Evolutionary conservation across 1,140 invertebrate genomes (phyloP), one percentile per base, ranked within the genome.

Genomic region (Drosophila leontia): DNA sequence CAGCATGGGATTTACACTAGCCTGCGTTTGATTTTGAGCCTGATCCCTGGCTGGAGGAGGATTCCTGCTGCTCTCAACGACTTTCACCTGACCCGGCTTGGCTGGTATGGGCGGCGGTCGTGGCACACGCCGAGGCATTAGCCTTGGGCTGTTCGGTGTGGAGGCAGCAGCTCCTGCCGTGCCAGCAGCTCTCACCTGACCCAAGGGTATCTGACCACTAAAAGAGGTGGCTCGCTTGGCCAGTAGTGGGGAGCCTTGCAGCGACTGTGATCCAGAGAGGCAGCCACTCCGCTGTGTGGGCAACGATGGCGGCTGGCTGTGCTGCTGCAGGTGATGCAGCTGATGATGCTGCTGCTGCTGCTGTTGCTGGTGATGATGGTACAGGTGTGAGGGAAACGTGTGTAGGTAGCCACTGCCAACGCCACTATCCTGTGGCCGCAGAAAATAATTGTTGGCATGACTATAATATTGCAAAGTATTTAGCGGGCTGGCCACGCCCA

Each of bases 91-190:
- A 3, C 59, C 61, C 2, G 92, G 90, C 48, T 92, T 90, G 32
- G 92, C 90, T 7, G 94, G 94, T 17, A 93, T 85, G 9, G 95
- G 95, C 23, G 95, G 94, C 62, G 94, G 94, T 45, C 94, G 94
- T 37, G 80, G 56, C 35, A 93, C 90, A 4, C 94, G 93, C 15
- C 96, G 94, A 6, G 96, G 95, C 93, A 96, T 80, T 15, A 96
- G 91, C 60, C 96, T 93, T 9, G 96, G 95, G 91, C 95, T 96
- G 71, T 95, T 95, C 11, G 96, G 95, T 1, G 95, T 95, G 50
- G 95, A 95, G 56, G 94, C 94, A 72, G 75, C 53, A 13, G 61
- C 75, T n/a, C 71, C 70, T n/a, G 63, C 35, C 42, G 56, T 2
- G 1, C 23, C 50, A 11, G 23, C 15, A 11, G 23, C 15, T 23